Evolutionary conservation across 92 coral and sea anemone genomes (phyloP), one percentile per base, ranked within the genome.

Genomic region (Epizoanthus ramosus): DNA sequence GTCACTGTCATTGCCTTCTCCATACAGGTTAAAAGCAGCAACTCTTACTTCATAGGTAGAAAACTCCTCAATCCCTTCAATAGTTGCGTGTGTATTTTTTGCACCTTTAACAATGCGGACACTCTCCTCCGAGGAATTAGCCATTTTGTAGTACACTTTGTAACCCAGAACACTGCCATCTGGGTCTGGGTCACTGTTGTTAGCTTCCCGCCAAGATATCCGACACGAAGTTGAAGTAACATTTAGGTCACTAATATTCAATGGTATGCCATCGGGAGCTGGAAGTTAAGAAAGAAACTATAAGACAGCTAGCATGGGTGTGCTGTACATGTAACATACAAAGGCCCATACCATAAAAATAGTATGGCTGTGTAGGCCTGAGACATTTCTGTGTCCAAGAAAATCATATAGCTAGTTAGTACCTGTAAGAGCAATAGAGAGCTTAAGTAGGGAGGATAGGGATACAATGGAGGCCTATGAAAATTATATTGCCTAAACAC

Each of bases 101-200:
- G 79, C 79, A 8, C 79, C 79, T 2, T 73, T 12, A 25, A 73
- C n/a, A 47, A 24, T 53, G 43, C 15, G 28, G 12, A 73, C 45
- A 14, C 18, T 8, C 18, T 73, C 79, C 41, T 21, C 61, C 13
- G 61, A 22, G 8, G 60, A 14, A 39, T 73, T 73, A 3, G 22
- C 79, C 41, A 73, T 14, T 53, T 12, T 73, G 79, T 73, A 73
- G 61, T 47, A 73, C 39, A 73, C 79, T 22, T 73, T 73, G 79
- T 73, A 73, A 52, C 79, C 79, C 22, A 6, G 24, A 5, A 73
- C 63, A 13, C 63, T 37, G 3, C 79, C 79, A 13, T 73, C 79
- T 8, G 79, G 79, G 13, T 73, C 79, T 12, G 79, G 79, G 45
- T 73, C 47, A 10, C 79, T 73, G 63, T 73, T 73, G 79, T 73